phyloP scores from a whole-genome alignment of 2,797 vertebrate species.

The Rhinoraja longicauda region DNA sequence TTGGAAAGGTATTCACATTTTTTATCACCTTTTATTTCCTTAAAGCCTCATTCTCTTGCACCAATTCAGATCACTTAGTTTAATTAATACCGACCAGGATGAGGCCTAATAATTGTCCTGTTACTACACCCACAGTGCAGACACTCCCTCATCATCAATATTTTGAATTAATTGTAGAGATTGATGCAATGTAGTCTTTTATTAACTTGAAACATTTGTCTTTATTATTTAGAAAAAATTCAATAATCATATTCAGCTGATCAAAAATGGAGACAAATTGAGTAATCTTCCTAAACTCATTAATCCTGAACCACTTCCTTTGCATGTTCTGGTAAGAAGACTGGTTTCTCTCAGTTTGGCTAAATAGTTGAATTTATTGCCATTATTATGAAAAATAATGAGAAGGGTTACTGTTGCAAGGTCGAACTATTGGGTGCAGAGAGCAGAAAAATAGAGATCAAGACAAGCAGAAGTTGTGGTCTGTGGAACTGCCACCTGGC shows the following conservation, averaged over 20 bases:
- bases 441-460: not conserved
- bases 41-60: not conserved
- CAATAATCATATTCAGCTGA: constrained; percentile 17
- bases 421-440: not conserved
- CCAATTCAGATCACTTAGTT: not conserved
- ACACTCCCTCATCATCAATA: not conserved
- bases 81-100: not conserved
- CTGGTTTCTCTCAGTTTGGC: not conserved
- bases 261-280: constrained; percentile 34
- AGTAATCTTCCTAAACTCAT: not conserved
- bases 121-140: not conserved
- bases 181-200: not conserved
- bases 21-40: not conserved
- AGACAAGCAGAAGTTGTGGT: not conserved
- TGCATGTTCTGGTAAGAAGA: not conserved
- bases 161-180: not conserved
- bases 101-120: not conserved
- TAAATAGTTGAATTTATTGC: not conserved
- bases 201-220: not conserved
- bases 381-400: not conserved
- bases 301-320: constrained; percentile 20
- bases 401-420: not conserved
- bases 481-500: not conserved
- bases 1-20: not conserved
- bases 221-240: constrained; percentile 13